Evolutionary conservation across 2,888 invertebrate genomes (phyloP), one percentile per base, ranked within the genome.

Genomic region (Aporophyla nigra): DNA sequence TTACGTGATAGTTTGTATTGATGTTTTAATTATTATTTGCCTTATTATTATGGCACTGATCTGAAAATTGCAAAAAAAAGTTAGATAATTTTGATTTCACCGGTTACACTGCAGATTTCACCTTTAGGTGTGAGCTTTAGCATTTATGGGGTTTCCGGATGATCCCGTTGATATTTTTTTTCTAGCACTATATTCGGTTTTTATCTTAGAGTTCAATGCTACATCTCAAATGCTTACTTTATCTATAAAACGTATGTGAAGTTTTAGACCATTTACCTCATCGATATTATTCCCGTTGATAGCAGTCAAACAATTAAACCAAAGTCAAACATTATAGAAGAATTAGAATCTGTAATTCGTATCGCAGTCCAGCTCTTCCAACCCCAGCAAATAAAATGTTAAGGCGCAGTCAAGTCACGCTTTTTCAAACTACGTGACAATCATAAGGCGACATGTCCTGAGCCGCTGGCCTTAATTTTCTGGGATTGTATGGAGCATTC

Each of bases 391-490:
- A 69, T 58, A 59, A 75, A 74, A 40, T 56, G 27, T 53, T 56
- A 51, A 51, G 67, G 24, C 14, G 12, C n/a, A 68, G 61, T 71
- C 56, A 14, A 69, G 65, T 78, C 68, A 73, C 69, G 61, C 61
- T 54, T 83, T 66, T 51, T 19, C 71, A 24, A 66, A 73, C 61
- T 78, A 83, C 73, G 69, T 81, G 65, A 73, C 59, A 65, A 70
- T 61, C 69, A 69, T 81, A 66, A 66, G n/a, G 40, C 53, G 62
- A 70, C 46, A 54, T 79, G 67, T 74, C 56, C 46, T 33, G 40
- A 54, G 51, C 58, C 61, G 16, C n/a, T 77, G 24, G 40, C 71
- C 83, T 71, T 65, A 59, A 83, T 80, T 78, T 68, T 68, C 33
- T 66, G 51, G 69, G n/a, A 80, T 51, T 82, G 63, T 43, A n/a